Percentiles rank a stretch among this genome's conserved stretches.
phyloP scores from a whole-genome alignment of 2,797 vertebrate genomes.

The Liparis tanakae region DNA sequence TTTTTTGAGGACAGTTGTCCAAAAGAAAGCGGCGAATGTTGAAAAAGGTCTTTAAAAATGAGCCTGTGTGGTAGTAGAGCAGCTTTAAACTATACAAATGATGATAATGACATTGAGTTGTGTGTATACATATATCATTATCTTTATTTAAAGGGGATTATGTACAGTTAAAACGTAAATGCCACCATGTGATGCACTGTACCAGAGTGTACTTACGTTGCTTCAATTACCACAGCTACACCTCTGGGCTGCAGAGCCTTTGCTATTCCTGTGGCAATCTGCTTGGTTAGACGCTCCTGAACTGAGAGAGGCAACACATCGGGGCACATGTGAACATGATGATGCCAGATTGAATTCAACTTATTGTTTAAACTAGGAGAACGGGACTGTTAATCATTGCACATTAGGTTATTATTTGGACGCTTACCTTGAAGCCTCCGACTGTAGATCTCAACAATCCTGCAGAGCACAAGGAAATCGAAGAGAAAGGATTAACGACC shows the following conservation, averaged over 20 bases:
- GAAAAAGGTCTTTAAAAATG: background rate
- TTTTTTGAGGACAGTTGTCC: background rate
- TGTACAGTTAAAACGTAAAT: no score
- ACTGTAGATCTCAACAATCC: constrained; percentile 90
- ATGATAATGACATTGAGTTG: background rate
- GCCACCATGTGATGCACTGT: no score
- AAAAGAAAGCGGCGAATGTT: no score
- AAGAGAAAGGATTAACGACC: constrained; percentile 35
- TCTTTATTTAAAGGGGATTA: no score
- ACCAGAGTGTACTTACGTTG: constrained; percentile 77
- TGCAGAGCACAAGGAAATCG: constrained; percentile 58
- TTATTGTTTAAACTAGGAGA: background rate
- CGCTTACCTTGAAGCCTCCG: constrained; percentile 87
- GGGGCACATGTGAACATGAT: background rate
- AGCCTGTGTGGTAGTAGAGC: background rate
- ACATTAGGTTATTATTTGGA: background rate
- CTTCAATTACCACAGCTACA: constrained; percentile 85
- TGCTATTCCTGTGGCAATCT: constrained; percentile 83
- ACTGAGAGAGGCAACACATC: constrained; percentile 68
- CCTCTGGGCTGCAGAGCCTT: constrained; percentile 86
- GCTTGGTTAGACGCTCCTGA: constrained; percentile 88
- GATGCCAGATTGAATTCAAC: background rate
- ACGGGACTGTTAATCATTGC: background rate
- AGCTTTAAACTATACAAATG: constrained; percentile 1
- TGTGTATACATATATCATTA: background rate